phyloP scores from a whole-genome alignment of 2,113 vertebrate species.

The Bungarus multicinctus region DNA sequence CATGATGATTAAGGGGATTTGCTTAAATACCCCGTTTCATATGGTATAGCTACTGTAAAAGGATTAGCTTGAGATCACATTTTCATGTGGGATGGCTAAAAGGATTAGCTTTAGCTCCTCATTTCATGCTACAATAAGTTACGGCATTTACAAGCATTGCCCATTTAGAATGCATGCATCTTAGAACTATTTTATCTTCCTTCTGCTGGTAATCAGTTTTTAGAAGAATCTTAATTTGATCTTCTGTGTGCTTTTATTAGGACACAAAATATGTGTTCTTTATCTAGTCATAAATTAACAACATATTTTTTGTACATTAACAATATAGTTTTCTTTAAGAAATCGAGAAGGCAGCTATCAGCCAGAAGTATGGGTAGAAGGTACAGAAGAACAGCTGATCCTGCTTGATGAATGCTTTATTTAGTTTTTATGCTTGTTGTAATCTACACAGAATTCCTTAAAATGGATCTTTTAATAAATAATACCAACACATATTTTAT shows the following conservation, averaged over 20 bases:
- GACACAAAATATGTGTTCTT: neutral
- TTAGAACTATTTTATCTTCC: slow-evolving; percentile 25
- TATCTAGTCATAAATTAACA: neutral
- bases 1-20: slow-evolving; percentile 63
- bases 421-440: neutral
- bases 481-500: neutral
- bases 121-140: slow-evolving; percentile 57
- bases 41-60: slow-evolving; percentile 58
- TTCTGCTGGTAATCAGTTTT: neutral
- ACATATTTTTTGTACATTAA: neutral
- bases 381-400: neutral
- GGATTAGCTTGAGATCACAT: slow-evolving; percentile 65
- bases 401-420: neutral
- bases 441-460: neutral
- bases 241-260: neutral
- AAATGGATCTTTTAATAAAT: neutral
- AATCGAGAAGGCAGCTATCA: neutral
- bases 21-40: slow-evolving; percentile 60
- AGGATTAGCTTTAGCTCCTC: slow-evolving; percentile 63
- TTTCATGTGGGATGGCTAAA: slow-evolving; percentile 59
- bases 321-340: neutral
- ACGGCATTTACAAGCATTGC: slow-evolving; percentile 47
- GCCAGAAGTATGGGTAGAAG: neutral
- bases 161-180: slow-evolving; percentile 26
- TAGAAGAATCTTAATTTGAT: neutral